Conservation (phyloP, 2,797 vertebrate genomes). For the Leuciscus waleckii region DNA sequence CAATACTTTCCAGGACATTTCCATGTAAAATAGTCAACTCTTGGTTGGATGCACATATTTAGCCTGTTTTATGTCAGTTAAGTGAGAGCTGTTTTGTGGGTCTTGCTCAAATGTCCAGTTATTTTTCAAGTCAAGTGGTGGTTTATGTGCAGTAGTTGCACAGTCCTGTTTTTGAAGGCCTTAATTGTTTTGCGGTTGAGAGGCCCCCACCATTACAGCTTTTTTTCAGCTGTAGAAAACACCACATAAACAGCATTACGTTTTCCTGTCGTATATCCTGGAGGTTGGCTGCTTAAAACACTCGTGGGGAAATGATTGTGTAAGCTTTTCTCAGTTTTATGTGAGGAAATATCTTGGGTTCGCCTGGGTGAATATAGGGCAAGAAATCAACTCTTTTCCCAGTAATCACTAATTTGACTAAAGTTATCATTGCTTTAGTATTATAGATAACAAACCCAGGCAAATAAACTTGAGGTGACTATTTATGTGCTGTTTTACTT, state of each 20-base stretch:
- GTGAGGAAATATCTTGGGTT: background rate
- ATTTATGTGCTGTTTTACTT: background rate
- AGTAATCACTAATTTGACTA: background rate
- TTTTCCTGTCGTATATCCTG: constrained; percentile 20
- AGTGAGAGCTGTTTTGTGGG: constrained; percentile 25
- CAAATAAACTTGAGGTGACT: background rate
- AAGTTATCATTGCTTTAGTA: background rate
- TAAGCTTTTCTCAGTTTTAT: constrained; percentile 17
- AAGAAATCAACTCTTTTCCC: background rate
- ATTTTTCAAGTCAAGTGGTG: constrained; percentile 44
- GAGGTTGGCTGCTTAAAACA: constrained; percentile 1
- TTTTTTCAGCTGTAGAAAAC: constrained; percentile 27
- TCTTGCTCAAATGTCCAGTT: constrained; percentile 25
- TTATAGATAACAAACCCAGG: background rate
- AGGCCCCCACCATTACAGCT: background rate
- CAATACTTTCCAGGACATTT: constrained; percentile 38
- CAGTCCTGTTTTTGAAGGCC: constrained; percentile 20
- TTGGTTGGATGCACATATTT: constrained; percentile 45
- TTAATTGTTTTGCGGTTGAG: constrained; percentile 21
- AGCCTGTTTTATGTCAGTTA: constrained; percentile 49
- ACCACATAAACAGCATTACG: constrained; percentile 19
- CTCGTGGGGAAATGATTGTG: constrained; percentile 15
- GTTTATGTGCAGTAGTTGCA: constrained; percentile 15
- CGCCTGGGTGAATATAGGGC: constrained; percentile 1
- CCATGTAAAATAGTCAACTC: constrained; percentile 25